phyloP scores from a whole-genome alignment of 2,113 vertebrate genomes.

The Falco punctatus region DNA sequence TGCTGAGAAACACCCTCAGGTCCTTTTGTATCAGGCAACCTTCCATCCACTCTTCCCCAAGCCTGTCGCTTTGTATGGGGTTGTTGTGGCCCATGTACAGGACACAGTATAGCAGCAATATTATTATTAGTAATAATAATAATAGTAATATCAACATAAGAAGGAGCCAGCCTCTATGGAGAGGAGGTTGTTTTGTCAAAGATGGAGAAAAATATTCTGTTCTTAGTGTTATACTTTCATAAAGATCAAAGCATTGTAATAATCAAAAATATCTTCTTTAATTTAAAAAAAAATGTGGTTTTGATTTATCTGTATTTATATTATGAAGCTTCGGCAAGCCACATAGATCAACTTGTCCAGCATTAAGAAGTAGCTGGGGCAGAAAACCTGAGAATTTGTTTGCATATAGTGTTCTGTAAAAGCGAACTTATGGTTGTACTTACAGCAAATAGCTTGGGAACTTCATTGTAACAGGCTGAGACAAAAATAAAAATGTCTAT shows the following conservation, averaged over 20 bases:
- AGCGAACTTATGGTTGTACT: background rate
- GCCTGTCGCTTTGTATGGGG: background rate
- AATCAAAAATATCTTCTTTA: background rate
- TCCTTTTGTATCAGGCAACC: background rate
- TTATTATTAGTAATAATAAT: too few species aligned
- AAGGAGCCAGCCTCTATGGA: background rate
- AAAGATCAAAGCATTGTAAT: background rate
- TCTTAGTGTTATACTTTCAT: background rate
- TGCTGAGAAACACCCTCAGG: too few species aligned
- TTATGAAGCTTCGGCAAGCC: background rate
- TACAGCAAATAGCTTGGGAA: background rate
- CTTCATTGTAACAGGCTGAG: background rate
- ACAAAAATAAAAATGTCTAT: background rate
- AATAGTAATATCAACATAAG: background rate
- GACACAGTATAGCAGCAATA: background rate
- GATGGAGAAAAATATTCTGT: background rate
- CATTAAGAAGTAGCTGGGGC: background rate
- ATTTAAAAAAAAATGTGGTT: background rate
- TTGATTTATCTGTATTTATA: background rate
- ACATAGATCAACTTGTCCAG: background rate
- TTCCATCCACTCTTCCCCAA: rapidly evolving
- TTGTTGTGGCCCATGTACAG: background rate
- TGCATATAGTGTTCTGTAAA: background rate
- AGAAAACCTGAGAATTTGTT: background rate
- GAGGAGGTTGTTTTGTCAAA: background rate